A percentile compares a stretch with the other conserved stretches of the same genome.
These are phyloP conservation scores for Eupithecia insigniata DNA, from an alignment of 2,888 invertebrate genomes.

Conservation along the genomic window DNA sequence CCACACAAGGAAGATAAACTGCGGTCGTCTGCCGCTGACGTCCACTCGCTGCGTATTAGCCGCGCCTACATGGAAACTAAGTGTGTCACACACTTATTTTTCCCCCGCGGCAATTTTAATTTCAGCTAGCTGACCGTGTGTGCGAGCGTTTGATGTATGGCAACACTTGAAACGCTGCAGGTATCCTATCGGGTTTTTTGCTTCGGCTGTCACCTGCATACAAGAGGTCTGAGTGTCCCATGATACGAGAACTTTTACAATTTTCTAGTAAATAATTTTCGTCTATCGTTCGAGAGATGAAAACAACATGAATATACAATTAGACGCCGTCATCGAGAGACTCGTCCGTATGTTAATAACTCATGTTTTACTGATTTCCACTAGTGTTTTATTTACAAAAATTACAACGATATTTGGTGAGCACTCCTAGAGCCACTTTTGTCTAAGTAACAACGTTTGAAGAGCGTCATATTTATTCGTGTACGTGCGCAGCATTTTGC, in stretches of 20 bases:
- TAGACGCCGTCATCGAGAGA: slow-evolving; percentile 19
- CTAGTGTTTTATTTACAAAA: slow-evolving; percentile 48
- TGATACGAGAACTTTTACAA: slow-evolving; percentile 20
- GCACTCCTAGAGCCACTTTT: slow-evolving; percentile 48
- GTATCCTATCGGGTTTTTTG: slow-evolving; percentile 42
- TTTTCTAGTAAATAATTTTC: slow-evolving; percentile 13
- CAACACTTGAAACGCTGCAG: slow-evolving; percentile 59
- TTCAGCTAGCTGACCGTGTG: slow-evolving; percentile 76
- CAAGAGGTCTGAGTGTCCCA: slow-evolving; percentile 14
- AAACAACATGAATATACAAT: slow-evolving; percentile 32
- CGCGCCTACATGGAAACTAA: slow-evolving; percentile 77
- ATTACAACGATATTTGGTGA: slow-evolving; percentile 46
- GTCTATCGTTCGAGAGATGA: slow-evolving; percentile 3
- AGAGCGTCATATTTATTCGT: slow-evolving; percentile 50
- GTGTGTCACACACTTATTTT: slow-evolving; percentile 80
- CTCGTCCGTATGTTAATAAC: slow-evolving; percentile 32
- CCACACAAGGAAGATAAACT: slow-evolving; percentile 79
- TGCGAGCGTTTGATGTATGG: slow-evolving; percentile 74
- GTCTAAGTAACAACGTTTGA: slow-evolving; percentile 49
- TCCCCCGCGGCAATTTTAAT: slow-evolving; percentile 80
- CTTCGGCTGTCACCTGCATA: slow-evolving; percentile 33
- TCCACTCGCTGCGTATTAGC: slow-evolving; percentile 79
- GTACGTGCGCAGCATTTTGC: slow-evolving; percentile 44
- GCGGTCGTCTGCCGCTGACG: slow-evolving; percentile 76
- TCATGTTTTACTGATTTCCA: slow-evolving; percentile 39